Evolutionary conservation across 2,797 vertebrate genomes (phyloP), one percentile per base, ranked within the genome.

Genomic region (Eremophila alpestris): DNA sequence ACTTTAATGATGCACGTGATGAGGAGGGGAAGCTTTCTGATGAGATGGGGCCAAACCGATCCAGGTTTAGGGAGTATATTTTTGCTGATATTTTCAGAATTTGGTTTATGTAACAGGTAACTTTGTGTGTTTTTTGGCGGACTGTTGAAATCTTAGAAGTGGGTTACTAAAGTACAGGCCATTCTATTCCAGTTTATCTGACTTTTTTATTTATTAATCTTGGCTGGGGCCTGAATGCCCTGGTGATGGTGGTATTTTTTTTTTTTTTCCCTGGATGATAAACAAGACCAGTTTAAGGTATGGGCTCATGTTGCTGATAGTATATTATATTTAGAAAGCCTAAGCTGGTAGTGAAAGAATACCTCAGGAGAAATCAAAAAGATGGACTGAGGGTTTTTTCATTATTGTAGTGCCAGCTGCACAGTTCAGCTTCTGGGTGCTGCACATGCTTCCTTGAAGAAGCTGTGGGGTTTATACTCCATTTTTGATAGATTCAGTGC

Each of bases 151-250:
- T 95, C 90, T 78, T 82, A 76, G 87, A 67, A 90, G 92, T 58
- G 80, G 56, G 59, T 94, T 95, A 63, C 88, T 74, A n/a, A 95
- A 89, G 85, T 95, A 41, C 63, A 93, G 94, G 90, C 86, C 86
- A 67, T 96, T 95, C 93, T 81, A 63, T 79, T 83, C 88, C 91
- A 82, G 90, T 97, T 97, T 95, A 30, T 95, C 88, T 20, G 10
- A 92, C 62, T 92, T 93, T 95, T 96, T 96, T 91, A 93, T 87
- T 93, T 96, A 91, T 95, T 94, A 96, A 93, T 96, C 85, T 96
- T 96, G 65, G 46, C 73, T 85, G 75, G 67, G 94, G 54, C 87
- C 82, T 93, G 78, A 67, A 76, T 95, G 70, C 90, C 75, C 70
- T 75, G 78, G 69, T 96, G 82, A 76, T 95, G 63, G 87, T 96